Conservation (phyloP, 2,113 vertebrate genomes). For the Psephotus haematonotus region DNA sequence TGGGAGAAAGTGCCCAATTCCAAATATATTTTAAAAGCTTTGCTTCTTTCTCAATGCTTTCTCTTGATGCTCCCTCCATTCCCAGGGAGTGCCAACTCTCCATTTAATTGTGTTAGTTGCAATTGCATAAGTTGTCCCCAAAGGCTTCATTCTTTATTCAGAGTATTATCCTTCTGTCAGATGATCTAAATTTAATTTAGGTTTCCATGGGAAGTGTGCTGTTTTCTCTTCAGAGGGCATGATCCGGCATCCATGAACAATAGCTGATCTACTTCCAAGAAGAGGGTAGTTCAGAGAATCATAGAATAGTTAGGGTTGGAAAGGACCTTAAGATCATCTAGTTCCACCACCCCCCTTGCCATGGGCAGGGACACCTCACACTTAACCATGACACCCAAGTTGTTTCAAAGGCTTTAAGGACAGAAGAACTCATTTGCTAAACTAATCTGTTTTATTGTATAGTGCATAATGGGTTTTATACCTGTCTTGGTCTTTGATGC, state of each 20-base stretch:
- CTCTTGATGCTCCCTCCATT: not conserved
- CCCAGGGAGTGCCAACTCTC: not conserved
- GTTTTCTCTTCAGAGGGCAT: not conserved
- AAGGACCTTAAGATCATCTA: too few species aligned
- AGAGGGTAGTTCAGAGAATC: not conserved
- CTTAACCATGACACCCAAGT: too few species aligned
- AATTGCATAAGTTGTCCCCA: not conserved
- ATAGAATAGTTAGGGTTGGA: too few species aligned
- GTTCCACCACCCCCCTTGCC: too few species aligned
- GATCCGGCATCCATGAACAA: not conserved
- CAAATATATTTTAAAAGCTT: not conserved
- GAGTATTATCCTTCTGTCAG: not conserved
- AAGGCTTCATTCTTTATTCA: not conserved
- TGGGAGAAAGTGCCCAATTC: fast-evolving
- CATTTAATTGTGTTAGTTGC: not conserved
- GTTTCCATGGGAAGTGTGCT: not conserved
- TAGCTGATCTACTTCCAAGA: not conserved
- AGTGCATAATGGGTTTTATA: not conserved
- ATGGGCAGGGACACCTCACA: too few species aligned
- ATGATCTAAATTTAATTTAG: not conserved
- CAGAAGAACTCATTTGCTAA: not conserved
- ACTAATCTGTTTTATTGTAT: not conserved
- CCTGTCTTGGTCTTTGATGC: not conserved
- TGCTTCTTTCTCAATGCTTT: not conserved
- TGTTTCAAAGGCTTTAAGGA: not conserved